Evolutionary conservation across 2,797 vertebrate species (phyloP).

Genomic region (Lagorchestes hirsutus): DNA sequence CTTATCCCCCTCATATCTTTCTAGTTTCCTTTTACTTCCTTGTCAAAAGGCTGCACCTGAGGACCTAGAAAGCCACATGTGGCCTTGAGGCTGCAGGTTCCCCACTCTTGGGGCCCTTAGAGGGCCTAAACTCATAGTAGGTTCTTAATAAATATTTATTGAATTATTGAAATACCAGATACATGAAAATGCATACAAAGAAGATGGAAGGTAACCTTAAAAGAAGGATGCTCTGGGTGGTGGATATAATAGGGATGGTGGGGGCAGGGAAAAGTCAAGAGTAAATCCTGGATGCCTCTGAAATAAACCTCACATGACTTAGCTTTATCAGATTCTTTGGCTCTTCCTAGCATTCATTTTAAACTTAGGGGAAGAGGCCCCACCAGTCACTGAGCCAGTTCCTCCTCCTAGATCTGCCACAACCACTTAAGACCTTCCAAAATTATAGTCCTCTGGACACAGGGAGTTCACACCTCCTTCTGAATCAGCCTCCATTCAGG

Average conservation of each 20-base stretch:
- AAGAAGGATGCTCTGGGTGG: background rate
- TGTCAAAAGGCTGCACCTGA: too few relatives aligned
- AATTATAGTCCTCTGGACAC: background rate
- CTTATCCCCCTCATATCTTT: background rate
- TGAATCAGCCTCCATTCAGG: too few relatives aligned
- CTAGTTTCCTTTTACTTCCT: background rate
- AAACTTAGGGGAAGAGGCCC: background rate
- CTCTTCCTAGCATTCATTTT: background rate
- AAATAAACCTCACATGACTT: background rate
- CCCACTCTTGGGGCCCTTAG: background rate
- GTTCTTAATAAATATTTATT: background rate
- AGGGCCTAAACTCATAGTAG: background rate
- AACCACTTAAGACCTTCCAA: background rate
- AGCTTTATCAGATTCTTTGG: background rate
- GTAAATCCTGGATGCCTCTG: background rate
- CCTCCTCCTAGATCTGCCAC: background rate
- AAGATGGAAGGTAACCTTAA: background rate
- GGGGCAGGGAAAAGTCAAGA: background rate
- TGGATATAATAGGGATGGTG: background rate
- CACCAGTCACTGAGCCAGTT: background rate
- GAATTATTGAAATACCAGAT: background rate
- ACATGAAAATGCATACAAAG: background rate
- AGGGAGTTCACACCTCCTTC: conserved; percentile 3
- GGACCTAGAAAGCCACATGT: too few relatives aligned
- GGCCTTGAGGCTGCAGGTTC: too few relatives aligned